A percentile compares a stretch with the other conserved stretches of the same genome.
Conservation (phyloP, 1,140 invertebrate genomes). For the Pomacea maculata region DNA sequence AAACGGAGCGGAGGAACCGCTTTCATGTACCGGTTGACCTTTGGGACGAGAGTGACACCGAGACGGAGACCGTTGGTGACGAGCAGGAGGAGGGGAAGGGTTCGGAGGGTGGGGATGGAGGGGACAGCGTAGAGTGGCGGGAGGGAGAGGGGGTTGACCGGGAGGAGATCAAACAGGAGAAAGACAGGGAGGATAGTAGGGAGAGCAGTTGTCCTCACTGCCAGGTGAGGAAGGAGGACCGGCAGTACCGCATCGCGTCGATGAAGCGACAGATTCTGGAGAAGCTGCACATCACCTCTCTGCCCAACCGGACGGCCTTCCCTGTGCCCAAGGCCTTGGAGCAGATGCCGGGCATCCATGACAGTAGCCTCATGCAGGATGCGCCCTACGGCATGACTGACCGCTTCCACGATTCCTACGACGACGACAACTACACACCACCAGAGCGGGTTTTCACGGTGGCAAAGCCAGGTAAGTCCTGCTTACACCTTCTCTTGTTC, state of each 20-base stretch:
- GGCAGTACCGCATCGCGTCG: constrained; percentile 7
- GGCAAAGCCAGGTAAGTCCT: constrained; percentile 20
- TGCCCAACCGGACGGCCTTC: constrained; percentile 17
- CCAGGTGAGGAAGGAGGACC: constrained; percentile 8
- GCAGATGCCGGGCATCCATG: constrained; percentile 1
- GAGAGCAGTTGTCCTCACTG: constrained; percentile 2
- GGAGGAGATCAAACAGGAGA: not conserved
- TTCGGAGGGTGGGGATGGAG: not conserved
- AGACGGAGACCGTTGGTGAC: not conserved
- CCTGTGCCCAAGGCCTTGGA: constrained; percentile 17
- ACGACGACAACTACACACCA: constrained; percentile 16
- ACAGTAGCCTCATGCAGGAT: constrained; percentile 2
- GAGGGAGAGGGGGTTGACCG: not conserved
- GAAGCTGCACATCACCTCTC: constrained; percentile 6
- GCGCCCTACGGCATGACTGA: not conserved
- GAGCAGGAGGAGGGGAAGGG: not conserved
- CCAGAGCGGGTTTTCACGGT: constrained; percentile 18
- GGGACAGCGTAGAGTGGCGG: not conserved
- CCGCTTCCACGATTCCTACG: not conserved
- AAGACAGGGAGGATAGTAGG: not conserved
- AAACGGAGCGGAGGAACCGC: not conserved
- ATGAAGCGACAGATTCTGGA: constrained; percentile 17
- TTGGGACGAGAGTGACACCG: not conserved
- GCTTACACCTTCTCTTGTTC: not conserved
- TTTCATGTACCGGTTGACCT: not conserved